These are phyloP conservation scores for Frieseomelitta varia DNA, from an alignment of 1,140 invertebrate species.

Conservation along the genomic window DNA sequence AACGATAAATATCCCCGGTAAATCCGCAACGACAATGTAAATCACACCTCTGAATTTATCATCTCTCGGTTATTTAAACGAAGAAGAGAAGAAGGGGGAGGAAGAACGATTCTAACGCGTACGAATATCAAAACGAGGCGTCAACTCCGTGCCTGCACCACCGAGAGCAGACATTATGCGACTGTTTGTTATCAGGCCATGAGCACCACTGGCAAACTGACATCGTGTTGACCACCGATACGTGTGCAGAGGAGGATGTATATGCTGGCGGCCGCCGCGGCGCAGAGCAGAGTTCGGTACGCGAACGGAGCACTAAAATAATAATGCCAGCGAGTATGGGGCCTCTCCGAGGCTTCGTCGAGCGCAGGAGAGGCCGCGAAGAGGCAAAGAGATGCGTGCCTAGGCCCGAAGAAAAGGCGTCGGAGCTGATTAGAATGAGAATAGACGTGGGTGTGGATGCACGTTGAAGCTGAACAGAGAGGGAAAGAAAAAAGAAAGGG, in stretches of 20 bases:
- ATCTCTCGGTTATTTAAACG: conserved; percentile 34
- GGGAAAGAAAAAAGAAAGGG: conserved; percentile 25
- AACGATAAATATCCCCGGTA: conserved; percentile 53
- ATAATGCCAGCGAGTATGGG: conserved; percentile 60
- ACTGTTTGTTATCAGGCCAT: background rate
- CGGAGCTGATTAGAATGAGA: conserved; percentile 79
- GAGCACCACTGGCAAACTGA: conserved; percentile 54
- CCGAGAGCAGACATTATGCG: background rate
- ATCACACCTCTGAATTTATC: conserved; percentile 46
- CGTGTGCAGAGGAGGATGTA: conserved; percentile 42
- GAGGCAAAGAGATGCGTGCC: conserved; percentile 55
- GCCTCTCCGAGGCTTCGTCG: conserved; percentile 44
- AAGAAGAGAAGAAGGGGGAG: background rate
- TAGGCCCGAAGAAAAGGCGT: conserved; percentile 69
- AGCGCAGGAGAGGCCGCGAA: conserved; percentile 48
- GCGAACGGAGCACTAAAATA: conserved; percentile 67
- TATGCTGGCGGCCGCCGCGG: conserved; percentile 22
- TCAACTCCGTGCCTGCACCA: background rate
- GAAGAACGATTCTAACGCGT: conserved; percentile 21
- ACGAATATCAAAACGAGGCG: conserved; percentile 43
- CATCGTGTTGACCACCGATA: conserved; percentile 42
- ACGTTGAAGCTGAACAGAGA: conserved; percentile 46
- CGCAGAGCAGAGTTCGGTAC: conserved; percentile 52
- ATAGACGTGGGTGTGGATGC: conserved; percentile 76
- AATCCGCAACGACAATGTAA: conserved; percentile 56